phyloP scores from a whole-genome alignment of 1,140 invertebrate species.

The Augochlora pura region DNA sequence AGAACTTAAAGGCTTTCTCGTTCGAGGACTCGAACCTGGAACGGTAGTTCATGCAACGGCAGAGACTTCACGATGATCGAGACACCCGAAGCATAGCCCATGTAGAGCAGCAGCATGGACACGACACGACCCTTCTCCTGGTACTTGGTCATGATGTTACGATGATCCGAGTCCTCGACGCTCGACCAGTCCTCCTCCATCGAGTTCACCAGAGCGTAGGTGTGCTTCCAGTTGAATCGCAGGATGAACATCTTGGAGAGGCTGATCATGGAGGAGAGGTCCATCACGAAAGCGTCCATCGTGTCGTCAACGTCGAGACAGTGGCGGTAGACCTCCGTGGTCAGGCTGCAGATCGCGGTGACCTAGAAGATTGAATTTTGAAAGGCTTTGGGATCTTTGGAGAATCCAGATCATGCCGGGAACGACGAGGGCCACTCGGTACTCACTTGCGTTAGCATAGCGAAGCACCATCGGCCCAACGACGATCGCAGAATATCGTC shows the following conservation, averaged over 20 bases:
- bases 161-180: constrained; percentile 1
- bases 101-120: constrained; percentile 35
- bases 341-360: constrained; percentile 43
- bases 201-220: constrained; percentile 27
- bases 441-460: constrained; percentile 45
- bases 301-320: constrained; percentile 50
- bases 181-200: constrained; percentile 43
- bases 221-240: constrained; percentile 26
- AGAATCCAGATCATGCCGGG: too few species aligned
- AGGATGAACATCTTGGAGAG: constrained; percentile 52
- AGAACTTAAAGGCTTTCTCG: too few species aligned
- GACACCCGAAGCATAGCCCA: constrained; percentile 48
- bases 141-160: constrained; percentile 44
- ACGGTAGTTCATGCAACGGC: constrained; percentile 4
- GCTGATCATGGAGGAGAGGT: constrained; percentile 49
- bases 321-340: constrained; percentile 41
- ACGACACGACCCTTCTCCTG: constrained; percentile 34
- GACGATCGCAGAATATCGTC: neutral
- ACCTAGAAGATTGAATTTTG: constrained; percentile 24
- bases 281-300: constrained; percentile 61
- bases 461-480: constrained; percentile 32
- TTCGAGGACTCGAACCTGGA: constrained; percentile 2
- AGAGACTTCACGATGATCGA: constrained; percentile 44
- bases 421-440: neutral
- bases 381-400: neutral